A percentile compares a stretch with the other conserved stretches of the same genome.
Evolutionary conservation across 1,140 invertebrate genomes (phyloP).

Genomic region (Drosophila busckii): DNA sequence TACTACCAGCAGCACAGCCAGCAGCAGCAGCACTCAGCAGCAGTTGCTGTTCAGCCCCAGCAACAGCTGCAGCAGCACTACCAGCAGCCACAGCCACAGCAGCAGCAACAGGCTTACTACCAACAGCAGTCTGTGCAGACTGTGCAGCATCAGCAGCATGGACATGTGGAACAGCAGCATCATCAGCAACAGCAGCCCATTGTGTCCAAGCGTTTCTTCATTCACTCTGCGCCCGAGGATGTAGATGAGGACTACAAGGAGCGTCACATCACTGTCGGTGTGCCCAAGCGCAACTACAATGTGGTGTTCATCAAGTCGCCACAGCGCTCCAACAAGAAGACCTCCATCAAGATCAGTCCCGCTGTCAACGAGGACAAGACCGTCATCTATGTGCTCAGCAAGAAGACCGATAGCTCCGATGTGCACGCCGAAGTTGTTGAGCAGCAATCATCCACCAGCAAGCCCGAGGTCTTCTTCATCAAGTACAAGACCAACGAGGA

Average conservation of each 20-base stretch:
- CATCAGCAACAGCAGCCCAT: constrained; percentile 79
- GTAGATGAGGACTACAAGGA: constrained; percentile 68
- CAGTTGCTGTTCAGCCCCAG: constrained; percentile 24
- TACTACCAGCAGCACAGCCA: constrained; percentile 47
- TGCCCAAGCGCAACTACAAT: constrained; percentile 90
- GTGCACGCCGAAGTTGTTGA: constrained; percentile 67
- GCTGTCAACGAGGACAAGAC: constrained; percentile 89
- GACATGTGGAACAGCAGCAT: constrained; percentile 36
- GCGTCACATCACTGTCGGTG: constrained; percentile 78
- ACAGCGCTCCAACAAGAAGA: constrained; percentile 84
- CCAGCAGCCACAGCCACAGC: constrained; percentile 20
- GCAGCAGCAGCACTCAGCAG: constrained; percentile 23
- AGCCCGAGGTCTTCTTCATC: constrained; percentile 88
- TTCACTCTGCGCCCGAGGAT: constrained; percentile 76
- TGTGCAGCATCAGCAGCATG: constrained; percentile 38
- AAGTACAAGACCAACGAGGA: constrained; percentile 85
- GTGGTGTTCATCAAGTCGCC: constrained; percentile 93
- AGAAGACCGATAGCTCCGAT: constrained; percentile 80
- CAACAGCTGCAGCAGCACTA: constrained; percentile 29
- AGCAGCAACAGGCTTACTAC: constrained; percentile 48
- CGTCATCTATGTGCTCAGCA: constrained; percentile 91
- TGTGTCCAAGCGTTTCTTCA: constrained; percentile 78
- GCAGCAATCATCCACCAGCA: constrained; percentile 82
- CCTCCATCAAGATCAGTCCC: constrained; percentile 81
- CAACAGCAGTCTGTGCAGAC: constrained; percentile 79